Percentiles rank a stretch among this genome's conserved stretches.
Evolutionary conservation across 92 coral and sea anemone genomes (phyloP).

Genomic region (Porites cylindrica): DNA sequence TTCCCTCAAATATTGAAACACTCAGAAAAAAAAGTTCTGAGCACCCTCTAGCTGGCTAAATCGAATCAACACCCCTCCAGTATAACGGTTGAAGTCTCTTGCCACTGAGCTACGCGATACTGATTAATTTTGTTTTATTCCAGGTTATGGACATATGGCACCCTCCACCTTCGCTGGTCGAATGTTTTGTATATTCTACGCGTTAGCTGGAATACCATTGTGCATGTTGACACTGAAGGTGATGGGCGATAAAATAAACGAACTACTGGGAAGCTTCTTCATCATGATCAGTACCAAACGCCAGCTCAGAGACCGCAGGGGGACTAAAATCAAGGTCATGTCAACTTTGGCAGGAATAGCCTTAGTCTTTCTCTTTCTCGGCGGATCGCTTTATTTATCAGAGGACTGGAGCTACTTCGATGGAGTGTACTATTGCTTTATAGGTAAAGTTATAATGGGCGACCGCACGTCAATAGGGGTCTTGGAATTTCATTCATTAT

Average conservation of each 20-base stretch:
- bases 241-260: slow-evolving; percentile 59
- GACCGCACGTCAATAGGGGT: neutral
- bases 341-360: slow-evolving; percentile 26
- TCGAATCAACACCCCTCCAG: no score
- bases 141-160: slow-evolving; percentile 69
- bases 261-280: slow-evolving; percentile 17
- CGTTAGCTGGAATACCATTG: slow-evolving; percentile 60
- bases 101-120: no score
- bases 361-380: slow-evolving; percentile 46
- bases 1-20: no score
- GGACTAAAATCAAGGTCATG: slow-evolving; percentile 60
- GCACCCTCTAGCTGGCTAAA: no score
- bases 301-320: slow-evolving; percentile 37
- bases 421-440: slow-evolving; percentile 69
- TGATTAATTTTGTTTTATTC: neutral
- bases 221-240: slow-evolving; percentile 53
- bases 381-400: slow-evolving; percentile 60
- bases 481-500: no score
- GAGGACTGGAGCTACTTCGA: slow-evolving; percentile 69
- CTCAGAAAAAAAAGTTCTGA: no score
- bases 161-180: slow-evolving; percentile 61
- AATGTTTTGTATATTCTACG: slow-evolving; percentile 65
- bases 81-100: no score
- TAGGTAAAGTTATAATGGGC: slow-evolving; percentile 6
- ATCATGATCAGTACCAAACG: slow-evolving; percentile 42